These are phyloP conservation scores for Troides oblongomaculatus DNA, from an alignment of 2,888 invertebrate species.

Conservation along the genomic window DNA sequence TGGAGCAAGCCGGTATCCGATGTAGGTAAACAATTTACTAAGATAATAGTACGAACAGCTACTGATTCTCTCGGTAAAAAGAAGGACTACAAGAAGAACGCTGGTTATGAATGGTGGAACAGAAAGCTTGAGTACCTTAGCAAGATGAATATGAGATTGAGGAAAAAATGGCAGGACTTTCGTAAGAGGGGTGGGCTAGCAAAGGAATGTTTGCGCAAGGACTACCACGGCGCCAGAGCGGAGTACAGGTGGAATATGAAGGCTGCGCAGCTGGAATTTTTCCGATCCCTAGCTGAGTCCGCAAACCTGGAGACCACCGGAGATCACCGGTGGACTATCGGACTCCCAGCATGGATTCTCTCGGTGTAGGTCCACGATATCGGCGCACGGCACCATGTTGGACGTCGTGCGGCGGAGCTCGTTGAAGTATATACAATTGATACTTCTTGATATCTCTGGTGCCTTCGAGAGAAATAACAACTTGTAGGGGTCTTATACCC, in stretches of 20 bases:
- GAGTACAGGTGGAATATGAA: too few relatives aligned
- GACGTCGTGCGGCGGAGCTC: not conserved
- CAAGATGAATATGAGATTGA: not conserved
- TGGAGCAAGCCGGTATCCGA: not conserved
- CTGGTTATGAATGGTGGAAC: slow-evolving; percentile 8
- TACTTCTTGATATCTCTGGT: not conserved
- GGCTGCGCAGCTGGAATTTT: too few relatives aligned
- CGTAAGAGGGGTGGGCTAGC: too few relatives aligned
- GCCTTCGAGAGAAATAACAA: too few relatives aligned
- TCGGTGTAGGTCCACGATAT: too few relatives aligned
- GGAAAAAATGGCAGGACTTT: too few relatives aligned
- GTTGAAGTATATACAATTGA: not conserved
- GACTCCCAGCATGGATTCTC: not conserved
- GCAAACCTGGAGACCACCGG: slow-evolving; percentile 31
- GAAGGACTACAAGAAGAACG: not conserved
- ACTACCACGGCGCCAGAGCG: too few relatives aligned
- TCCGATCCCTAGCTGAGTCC: too few relatives aligned
- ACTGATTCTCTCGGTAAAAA: not conserved
- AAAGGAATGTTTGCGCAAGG: too few relatives aligned
- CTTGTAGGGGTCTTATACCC: too few relatives aligned
- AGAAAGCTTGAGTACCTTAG: not conserved
- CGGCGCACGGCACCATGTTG: too few relatives aligned
- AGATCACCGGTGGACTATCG: slow-evolving; percentile 24
- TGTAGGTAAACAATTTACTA: not conserved
- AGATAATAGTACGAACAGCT: not conserved